phyloP scores from a whole-genome alignment of 2,113 vertebrate genomes.

The Turdus rufiventris region DNA sequence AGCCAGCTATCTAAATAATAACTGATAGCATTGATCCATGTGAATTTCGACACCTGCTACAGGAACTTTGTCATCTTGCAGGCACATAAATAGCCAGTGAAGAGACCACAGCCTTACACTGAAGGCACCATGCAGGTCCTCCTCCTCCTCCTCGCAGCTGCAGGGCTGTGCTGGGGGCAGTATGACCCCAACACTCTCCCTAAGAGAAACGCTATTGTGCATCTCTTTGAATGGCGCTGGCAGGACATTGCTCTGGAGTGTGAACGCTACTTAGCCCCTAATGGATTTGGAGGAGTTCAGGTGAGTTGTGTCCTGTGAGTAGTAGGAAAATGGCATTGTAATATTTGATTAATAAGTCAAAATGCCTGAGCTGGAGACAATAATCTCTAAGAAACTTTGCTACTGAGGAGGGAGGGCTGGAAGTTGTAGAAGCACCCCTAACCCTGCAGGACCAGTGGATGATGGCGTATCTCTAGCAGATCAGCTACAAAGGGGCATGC shows the following conservation, averaged over 20 bases:
- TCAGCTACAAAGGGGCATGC: neutral
- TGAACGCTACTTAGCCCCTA: conserved; percentile 83
- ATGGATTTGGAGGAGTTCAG: neutral
- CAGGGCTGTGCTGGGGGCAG: conserved; percentile 32
- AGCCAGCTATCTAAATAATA: neutral
- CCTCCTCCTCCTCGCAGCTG: conserved; percentile 68
- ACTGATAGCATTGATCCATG: neutral
- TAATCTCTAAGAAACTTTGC: neutral
- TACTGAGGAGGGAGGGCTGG: neutral
- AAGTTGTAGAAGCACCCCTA: neutral
- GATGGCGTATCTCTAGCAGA: neutral
- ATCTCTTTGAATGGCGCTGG: conserved; percentile 94
- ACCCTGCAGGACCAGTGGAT: neutral
- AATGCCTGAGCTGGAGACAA: neutral
- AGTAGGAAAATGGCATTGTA: neutral
- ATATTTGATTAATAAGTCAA: neutral
- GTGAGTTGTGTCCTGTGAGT: neutral
- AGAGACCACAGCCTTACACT: neutral
- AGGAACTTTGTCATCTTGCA: neutral
- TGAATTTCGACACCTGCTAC: conserved; percentile 3
- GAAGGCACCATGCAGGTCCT: conserved; percentile 75
- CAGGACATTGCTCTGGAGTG: conserved; percentile 87
- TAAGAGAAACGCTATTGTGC: conserved; percentile 81
- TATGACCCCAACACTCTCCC: conserved; percentile 69
- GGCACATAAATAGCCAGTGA: conserved; percentile 47